Evolutionary conservation across 1,140 invertebrate species (phyloP).

Genomic region (Arctopsyche grandis): DNA sequence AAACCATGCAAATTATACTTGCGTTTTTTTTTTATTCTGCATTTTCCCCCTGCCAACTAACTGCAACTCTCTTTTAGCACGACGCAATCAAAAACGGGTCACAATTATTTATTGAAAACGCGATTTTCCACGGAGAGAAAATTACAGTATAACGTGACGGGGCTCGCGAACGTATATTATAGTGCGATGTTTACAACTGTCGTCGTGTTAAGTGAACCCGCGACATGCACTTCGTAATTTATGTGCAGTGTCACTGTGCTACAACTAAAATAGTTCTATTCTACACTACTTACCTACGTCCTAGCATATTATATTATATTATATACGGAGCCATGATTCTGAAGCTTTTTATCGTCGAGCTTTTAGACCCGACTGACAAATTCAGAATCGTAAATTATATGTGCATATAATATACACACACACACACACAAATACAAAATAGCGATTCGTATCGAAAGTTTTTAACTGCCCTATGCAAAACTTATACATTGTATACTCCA

Average conservation of each 20-base stretch:
- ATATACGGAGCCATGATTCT: neutral
- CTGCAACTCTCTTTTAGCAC: too few relatives aligned
- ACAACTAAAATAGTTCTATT: neutral
- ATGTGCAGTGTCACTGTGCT: neutral
- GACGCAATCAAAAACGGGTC: too few relatives aligned
- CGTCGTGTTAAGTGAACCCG: slow-evolving; percentile 4
- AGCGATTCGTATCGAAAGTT: neutral
- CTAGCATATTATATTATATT: too few relatives aligned
- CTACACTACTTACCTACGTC: neutral
- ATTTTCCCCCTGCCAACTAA: too few relatives aligned
- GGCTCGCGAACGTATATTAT: neutral
- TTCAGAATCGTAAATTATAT: neutral
- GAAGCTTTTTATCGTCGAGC: neutral
- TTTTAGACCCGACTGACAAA: too few relatives aligned
- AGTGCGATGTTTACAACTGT: slow-evolving; percentile 20
- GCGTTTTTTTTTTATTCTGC: too few relatives aligned
- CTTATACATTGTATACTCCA: too few relatives aligned
- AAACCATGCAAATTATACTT: neutral
- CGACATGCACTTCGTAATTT: slow-evolving; percentile 24
- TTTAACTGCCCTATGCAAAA: too few relatives aligned
- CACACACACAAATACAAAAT: too few relatives aligned
- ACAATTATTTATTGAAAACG: slow-evolving; percentile 1
- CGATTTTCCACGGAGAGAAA: too few relatives aligned
- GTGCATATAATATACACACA: neutral
- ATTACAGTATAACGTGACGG: neutral